A percentile compares a stretch with the other conserved stretches of the same genome.
phyloP scores from a whole-genome alignment of 2,113 vertebrate species.

The Brachionichthys hirsutus region DNA sequence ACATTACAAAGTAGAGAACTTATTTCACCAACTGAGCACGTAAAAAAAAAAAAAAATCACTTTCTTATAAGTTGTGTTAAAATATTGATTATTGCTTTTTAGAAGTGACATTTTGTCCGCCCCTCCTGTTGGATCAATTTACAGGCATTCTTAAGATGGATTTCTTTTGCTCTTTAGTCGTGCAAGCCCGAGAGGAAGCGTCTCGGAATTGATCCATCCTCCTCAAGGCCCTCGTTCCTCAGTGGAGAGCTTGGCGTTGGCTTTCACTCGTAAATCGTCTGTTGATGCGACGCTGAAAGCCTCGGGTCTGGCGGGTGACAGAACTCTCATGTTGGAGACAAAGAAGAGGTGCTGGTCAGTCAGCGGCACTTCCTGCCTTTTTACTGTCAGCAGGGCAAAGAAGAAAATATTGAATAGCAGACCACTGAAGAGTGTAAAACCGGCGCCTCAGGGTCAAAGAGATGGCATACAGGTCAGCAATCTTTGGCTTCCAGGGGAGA shows the following conservation, averaged over 20 bases:
- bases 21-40: background rate
- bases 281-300: slow-evolving; percentile 53
- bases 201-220: slow-evolving; percentile 40
- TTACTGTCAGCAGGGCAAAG: slow-evolving; percentile 47
- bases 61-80: background rate
- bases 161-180: background rate
- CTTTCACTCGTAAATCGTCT: slow-evolving; percentile 47
- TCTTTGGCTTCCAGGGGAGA: slow-evolving; percentile 57
- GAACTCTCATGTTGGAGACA: slow-evolving; percentile 22
- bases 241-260: too few relatives aligned
- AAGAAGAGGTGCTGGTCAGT: slow-evolving; percentile 25
- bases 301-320: slow-evolving; percentile 39
- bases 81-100: slow-evolving; percentile 16
- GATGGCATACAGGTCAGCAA: slow-evolving; percentile 58
- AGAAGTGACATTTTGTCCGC: background rate
- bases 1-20: slow-evolving; percentile 4
- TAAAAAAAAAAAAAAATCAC: too few relatives aligned
- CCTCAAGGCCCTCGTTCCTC: slow-evolving; percentile 24
- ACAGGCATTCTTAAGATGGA: background rate
- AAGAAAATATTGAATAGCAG: slow-evolving; percentile 50
- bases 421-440: slow-evolving; percentile 55
- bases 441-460: slow-evolving; percentile 32
- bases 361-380: slow-evolving; percentile 33
- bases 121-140: background rate
- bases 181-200: slow-evolving; percentile 28